Evolutionary conservation across 53 echinoderm and acorn worm species (phyloP).

Genomic region (Patiria pectinifera): DNA sequence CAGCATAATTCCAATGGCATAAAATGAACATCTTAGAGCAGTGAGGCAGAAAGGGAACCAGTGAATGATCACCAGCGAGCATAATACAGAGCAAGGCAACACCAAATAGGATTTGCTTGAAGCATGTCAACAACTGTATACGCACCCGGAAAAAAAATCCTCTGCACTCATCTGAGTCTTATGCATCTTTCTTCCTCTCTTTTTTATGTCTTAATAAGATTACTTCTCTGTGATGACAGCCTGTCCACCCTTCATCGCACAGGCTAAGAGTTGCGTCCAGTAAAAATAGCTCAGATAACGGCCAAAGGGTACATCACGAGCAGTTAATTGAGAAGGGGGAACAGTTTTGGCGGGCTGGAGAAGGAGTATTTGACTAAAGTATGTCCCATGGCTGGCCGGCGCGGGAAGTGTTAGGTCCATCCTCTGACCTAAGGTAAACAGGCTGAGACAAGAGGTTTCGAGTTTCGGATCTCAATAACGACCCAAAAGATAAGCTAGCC

Average conservation of each 20-base stretch:
- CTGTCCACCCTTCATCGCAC: not conserved
- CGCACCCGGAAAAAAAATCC: not conserved
- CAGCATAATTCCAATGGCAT: not conserved
- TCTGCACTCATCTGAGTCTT: not conserved
- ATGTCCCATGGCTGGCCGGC: slow-evolving; percentile 2
- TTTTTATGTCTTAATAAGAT: slow-evolving; percentile 1
- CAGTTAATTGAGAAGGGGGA: slow-evolving; percentile 27
- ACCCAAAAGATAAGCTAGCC: too few species aligned
- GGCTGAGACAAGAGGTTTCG: slow-evolving; percentile 32
- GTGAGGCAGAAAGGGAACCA: not conserved
- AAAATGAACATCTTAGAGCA: not conserved
- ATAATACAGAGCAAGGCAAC: not conserved
- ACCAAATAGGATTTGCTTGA: not conserved
- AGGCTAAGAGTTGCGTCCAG: not conserved
- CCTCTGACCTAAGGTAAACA: slow-evolving; percentile 41
- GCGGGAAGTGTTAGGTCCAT: slow-evolving; percentile 44
- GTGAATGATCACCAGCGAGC: not conserved
- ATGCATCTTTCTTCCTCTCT: not conserved
- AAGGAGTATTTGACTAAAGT: slow-evolving; percentile 21
- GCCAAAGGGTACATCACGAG: slow-evolving; percentile 30
- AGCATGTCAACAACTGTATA: not conserved
- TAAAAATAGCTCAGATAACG: not conserved
- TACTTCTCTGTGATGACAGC: not conserved
- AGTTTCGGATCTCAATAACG: slow-evolving; percentile 25
- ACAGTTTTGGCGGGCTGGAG: slow-evolving; percentile 4